Conservation (phyloP, 2,888 invertebrate species). For the Cephus spinipes region DNA sequence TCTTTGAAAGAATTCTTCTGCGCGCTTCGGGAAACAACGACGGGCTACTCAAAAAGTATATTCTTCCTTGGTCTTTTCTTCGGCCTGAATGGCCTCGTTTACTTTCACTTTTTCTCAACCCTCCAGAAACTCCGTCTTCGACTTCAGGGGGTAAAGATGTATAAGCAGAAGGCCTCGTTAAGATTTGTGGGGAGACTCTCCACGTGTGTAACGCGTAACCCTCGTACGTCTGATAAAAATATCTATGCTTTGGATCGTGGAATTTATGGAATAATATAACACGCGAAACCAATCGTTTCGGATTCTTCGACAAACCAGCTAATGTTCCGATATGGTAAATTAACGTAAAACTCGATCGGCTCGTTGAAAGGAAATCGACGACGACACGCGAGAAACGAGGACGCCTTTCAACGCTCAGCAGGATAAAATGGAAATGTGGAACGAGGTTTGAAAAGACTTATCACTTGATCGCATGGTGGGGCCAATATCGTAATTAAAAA, state of each 20-base stretch:
- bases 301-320: neutral
- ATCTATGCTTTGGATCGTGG: neutral
- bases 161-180: neutral
- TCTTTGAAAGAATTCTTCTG: neutral
- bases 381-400: conserved; percentile 1
- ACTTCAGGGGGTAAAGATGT: neutral
- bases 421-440: neutral
- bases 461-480: neutral
- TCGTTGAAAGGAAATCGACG: neutral
- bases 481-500: neutral
- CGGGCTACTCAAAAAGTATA: neutral
- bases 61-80: neutral
- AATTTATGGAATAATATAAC: neutral
- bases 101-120: neutral
- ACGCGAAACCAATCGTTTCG: neutral
- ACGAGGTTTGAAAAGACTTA: neutral
- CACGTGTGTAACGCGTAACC: neutral
- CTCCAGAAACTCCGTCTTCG: neutral
- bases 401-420: neutral
- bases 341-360: neutral
- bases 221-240: neutral
- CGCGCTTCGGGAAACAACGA: neutral
- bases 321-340: neutral
- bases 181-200: neutral
- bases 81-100: neutral